phyloP scores from a whole-genome alignment of 53 echinoderm and acorn worm genomes.

The Stichopus horrens region DNA sequence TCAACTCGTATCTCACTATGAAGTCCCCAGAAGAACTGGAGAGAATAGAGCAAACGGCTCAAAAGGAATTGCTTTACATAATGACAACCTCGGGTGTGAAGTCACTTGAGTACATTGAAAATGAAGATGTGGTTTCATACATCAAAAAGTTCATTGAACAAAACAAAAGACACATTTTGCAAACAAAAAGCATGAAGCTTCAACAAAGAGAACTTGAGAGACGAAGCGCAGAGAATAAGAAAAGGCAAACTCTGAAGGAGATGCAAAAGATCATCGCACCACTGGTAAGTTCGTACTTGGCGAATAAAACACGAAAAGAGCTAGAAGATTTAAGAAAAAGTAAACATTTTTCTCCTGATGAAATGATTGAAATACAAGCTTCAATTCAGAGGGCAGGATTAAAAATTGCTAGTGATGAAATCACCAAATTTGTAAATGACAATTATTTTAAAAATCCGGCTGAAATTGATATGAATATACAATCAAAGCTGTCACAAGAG shows the following conservation, averaged over 20 bases:
- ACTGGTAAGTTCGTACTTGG: not conserved
- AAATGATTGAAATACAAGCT: no score
- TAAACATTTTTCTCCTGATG: not conserved
- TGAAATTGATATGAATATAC: not conserved
- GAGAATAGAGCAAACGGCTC: not conserved
- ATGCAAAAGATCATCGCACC: not conserved
- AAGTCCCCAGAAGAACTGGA: not conserved
- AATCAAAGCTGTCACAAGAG: not conserved
- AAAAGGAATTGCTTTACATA: not conserved
- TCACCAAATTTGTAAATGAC: not conserved
- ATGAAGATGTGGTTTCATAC: constrained; percentile 1
- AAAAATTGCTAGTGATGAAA: not conserved
- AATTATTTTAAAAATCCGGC: not conserved
- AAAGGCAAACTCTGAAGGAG: not conserved
- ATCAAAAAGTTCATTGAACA: not conserved
- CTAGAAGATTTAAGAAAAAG: not conserved
- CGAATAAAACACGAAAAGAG: not conserved
- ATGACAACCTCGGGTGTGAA: not conserved
- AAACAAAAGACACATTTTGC: not conserved
- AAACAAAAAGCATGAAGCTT: not conserved
- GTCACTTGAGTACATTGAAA: not conserved
- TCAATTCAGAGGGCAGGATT: no score
- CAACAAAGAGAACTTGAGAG: not conserved
- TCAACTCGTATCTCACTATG: not conserved
- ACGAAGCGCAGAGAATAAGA: not conserved